Evolutionary conservation across 2,113 vertebrate species (phyloP).

Genomic region (Tauraco erythrolophus): DNA sequence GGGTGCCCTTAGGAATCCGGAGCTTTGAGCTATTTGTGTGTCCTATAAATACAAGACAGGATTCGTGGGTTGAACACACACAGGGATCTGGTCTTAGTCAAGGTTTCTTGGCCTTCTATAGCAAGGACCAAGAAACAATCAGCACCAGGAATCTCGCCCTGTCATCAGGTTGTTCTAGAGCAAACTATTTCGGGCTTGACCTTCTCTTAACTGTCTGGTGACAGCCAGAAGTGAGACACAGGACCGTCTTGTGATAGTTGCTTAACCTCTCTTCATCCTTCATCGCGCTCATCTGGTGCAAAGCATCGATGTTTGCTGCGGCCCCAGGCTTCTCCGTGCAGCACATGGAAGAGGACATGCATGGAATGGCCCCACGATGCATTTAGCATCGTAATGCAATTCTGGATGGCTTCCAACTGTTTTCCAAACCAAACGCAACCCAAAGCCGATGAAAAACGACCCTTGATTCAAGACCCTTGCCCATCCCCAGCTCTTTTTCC

Average conservation of each 20-base stretch:
- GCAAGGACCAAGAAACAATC: background rate
- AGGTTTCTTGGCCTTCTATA: no score
- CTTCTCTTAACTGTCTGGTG: background rate
- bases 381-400: background rate
- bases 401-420: background rate
- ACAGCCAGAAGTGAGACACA: background rate
- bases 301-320: fast-evolving
- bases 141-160: background rate
- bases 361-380: background rate
- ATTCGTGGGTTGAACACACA: background rate
- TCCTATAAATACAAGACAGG: background rate
- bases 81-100: background rate
- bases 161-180: background rate
- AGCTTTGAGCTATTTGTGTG: background rate
- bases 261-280: background rate
- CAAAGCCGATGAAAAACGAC: background rate
- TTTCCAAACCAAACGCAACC: background rate
- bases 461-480: background rate
- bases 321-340: background rate
- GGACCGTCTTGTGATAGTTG: fast-evolving
- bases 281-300: background rate
- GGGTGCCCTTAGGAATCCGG: fast-evolving
- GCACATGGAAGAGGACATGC: no score
- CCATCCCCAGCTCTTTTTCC: background rate
- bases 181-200: background rate